phyloP scores from a whole-genome alignment of 2,797 vertebrate genomes.

The Hydrocynus forskahlii region DNA sequence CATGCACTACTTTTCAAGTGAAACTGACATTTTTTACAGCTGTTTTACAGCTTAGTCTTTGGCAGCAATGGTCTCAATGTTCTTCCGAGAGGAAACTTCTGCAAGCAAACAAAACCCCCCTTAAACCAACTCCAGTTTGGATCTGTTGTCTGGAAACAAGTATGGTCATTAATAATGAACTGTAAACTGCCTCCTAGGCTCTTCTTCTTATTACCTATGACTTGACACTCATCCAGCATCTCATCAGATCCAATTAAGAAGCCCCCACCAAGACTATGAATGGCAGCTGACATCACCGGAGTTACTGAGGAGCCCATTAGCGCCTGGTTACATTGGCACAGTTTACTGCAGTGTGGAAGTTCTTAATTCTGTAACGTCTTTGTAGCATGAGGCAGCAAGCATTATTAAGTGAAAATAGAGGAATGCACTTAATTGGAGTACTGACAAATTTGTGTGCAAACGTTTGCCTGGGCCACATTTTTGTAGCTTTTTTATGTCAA shows the following conservation, averaged over 20 bases:
- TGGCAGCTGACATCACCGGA: constrained; percentile 46
- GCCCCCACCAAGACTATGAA: constrained; percentile 27
- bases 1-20: too few species aligned
- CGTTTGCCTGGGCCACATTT: too few species aligned
- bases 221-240: constrained; percentile 39
- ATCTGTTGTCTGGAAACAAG: constrained; percentile 21
- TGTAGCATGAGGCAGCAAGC: not conserved
- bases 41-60: too few species aligned
- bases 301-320: constrained; percentile 41
- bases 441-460: too few species aligned
- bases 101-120: not conserved
- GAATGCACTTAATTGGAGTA: too few species aligned
- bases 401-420: too few species aligned
- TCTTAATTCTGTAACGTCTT: not conserved
- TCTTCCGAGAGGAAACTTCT: not conserved
- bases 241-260: constrained; percentile 49
- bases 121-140: not conserved
- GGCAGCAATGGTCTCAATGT: not conserved
- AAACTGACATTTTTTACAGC: too few species aligned
- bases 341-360: not conserved
- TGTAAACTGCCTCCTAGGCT: constrained; percentile 15
- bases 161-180: constrained; percentile 54
- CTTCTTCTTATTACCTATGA: constrained; percentile 47
- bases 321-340: constrained; percentile 40
- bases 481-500: too few species aligned